These are phyloP conservation scores for Rhodophaea formosa DNA, from an alignment of 2,888 invertebrate genomes.

Conservation along the genomic window DNA sequence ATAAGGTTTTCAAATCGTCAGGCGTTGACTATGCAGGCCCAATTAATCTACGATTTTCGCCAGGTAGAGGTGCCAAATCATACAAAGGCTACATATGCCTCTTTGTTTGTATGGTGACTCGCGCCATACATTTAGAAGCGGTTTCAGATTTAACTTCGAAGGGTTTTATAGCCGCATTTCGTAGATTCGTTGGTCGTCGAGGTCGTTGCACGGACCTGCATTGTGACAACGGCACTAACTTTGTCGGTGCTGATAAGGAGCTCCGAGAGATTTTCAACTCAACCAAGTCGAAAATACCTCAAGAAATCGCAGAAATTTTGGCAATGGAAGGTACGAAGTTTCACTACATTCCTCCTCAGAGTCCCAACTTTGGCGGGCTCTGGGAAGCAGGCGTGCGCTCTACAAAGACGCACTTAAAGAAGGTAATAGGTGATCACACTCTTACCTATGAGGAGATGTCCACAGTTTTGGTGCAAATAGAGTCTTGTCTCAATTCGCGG, in stretches of 20 bases:
- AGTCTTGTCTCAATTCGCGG: too few species aligned
- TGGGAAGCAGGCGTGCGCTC: conserved; percentile 30
- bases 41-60: conserved; percentile 28
- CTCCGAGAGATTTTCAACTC: neutral
- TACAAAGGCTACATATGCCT: conserved; percentile 30
- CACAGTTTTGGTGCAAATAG: too few species aligned
- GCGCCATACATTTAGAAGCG: conserved; percentile 7
- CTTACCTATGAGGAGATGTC: conserved; percentile 27
- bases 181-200: neutral
- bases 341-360: neutral
- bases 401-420: conserved; percentile 27
- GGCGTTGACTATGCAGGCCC: conserved; percentile 32
- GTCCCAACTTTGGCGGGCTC: conserved; percentile 28
- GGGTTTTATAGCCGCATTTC: conserved; percentile 1
- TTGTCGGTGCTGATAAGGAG: conserved; percentile 2
- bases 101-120: conserved; percentile 15
- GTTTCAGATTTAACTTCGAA: neutral
- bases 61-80: conserved; percentile 27
- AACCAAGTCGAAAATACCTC: neutral
- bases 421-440: conserved; percentile 27
- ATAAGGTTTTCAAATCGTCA: conserved; percentile 27
- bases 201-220: neutral
- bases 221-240: conserved; percentile 4
- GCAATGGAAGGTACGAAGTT: neutral
- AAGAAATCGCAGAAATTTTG: neutral